phyloP scores from a whole-genome alignment of 2,888 invertebrate genomes.

The Andrena dorsata region DNA sequence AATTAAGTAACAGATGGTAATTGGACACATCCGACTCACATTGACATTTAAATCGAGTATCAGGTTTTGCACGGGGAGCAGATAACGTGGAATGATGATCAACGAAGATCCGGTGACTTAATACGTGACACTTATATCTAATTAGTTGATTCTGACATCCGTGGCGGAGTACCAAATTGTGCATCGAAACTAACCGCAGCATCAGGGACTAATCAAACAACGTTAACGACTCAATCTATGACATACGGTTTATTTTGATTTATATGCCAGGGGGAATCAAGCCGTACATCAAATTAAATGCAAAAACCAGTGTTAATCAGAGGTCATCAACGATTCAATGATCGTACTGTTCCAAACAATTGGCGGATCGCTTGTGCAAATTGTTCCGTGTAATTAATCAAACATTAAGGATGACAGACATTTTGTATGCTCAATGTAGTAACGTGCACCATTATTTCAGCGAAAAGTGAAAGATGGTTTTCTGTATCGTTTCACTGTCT shows the following conservation, averaged over 20 bases:
- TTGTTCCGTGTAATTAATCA: neutral
- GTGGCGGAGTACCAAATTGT: slow-evolving; percentile 9
- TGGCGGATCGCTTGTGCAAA: neutral
- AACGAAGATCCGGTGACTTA: neutral
- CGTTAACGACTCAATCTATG: slow-evolving; percentile 17
- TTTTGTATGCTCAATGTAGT: neutral
- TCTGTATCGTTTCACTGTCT: neutral
- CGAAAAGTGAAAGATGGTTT: neutral
- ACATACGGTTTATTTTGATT: slow-evolving; percentile 24
- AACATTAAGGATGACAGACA: slow-evolving; percentile 2
- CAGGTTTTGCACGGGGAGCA: neutral
- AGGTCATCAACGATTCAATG: neutral
- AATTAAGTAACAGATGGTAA: slow-evolving; percentile 10
- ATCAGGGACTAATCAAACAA: slow-evolving; percentile 14
- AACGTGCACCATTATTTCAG: neutral
- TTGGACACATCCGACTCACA: neutral
- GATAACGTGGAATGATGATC: slow-evolving; percentile 12
- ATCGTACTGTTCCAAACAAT: neutral
- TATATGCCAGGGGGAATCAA: slow-evolving; percentile 7
- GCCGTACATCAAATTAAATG: neutral
- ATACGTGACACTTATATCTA: neutral
- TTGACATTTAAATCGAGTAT: neutral
- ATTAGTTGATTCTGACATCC: slow-evolving; percentile 11
- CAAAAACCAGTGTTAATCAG: slow-evolving; percentile 13
- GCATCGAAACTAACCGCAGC: neutral